Evolutionary conservation across 2,888 invertebrate species (phyloP).

Genomic region (Melanostoma mellinum): DNA sequence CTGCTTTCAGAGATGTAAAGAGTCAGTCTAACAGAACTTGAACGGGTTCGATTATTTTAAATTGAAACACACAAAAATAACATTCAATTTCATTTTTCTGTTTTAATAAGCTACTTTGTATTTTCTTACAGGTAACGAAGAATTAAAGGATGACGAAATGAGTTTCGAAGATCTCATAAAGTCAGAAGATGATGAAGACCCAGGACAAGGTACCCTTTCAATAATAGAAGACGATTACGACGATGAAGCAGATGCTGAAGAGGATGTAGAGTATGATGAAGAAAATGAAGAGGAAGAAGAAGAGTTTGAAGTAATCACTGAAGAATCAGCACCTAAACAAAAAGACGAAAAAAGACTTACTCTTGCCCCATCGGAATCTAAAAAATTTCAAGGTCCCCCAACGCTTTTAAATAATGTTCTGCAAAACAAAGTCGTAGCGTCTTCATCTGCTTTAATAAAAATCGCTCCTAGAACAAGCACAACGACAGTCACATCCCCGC

Average conservation of each 20-base stretch:
- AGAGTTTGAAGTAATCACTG: not conserved
- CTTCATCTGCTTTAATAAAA: slow-evolving; percentile 48
- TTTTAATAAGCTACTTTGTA: no score
- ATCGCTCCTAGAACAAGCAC: slow-evolving; percentile 52
- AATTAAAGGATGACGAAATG: no score
- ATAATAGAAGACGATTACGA: slow-evolving; percentile 3
- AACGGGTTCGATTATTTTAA: no score
- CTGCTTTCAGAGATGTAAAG: no score
- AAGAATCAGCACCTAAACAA: not conserved
- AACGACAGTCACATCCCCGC: slow-evolving; percentile 8
- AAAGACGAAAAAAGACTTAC: slow-evolving; percentile 13
- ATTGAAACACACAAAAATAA: no score
- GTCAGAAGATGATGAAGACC: slow-evolving; percentile 11
- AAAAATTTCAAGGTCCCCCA: slow-evolving; percentile 26
- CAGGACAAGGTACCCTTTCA: not conserved
- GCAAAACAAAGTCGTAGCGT: slow-evolving; percentile 47
- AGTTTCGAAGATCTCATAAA: slow-evolving; percentile 1
- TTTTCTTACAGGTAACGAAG: no score
- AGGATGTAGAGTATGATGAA: not conserved
- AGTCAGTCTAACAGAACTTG: no score
- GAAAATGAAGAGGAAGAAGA: slow-evolving; percentile 11
- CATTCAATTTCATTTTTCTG: no score
- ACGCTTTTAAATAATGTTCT: slow-evolving; percentile 49
- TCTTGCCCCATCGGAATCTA: not conserved
- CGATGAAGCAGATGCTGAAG: not conserved